Percentiles rank a stretch among this genome's conserved stretches.
phyloP scores from a whole-genome alignment of 2,113 vertebrate species.

The Solea solea region DNA sequence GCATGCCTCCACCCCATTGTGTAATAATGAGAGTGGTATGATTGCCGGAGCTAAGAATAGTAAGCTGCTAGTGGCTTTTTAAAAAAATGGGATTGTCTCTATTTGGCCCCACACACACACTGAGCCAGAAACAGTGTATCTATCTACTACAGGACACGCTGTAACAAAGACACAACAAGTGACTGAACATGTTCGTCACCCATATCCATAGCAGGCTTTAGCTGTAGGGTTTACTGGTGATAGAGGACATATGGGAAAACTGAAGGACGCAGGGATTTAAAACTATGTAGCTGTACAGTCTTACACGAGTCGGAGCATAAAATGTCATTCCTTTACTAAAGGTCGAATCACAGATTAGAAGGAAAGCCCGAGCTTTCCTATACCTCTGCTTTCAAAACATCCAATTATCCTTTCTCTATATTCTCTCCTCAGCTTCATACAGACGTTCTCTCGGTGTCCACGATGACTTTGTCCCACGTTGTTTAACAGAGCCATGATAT shows the following conservation, averaged over 20 bases:
- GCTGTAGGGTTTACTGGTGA: neutral
- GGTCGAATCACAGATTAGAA: constrained; percentile 45
- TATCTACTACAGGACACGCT: constrained; percentile 25
- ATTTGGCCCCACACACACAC: constrained; percentile 42
- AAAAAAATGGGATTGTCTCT: constrained; percentile 39
- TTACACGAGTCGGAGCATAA: neutral
- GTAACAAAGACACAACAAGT: constrained; percentile 19
- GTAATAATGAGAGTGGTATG: constrained; percentile 64
- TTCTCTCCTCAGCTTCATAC: constrained; percentile 2
- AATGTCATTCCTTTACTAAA: constrained; percentile 8
- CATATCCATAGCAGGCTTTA: neutral
- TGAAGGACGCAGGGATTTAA: constrained; percentile 14
- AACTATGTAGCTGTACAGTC: neutral
- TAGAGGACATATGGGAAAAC: constrained; percentile 27
- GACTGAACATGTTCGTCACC: constrained; percentile 4
- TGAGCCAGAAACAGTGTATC: constrained; percentile 27
- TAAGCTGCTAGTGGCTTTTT: constrained; percentile 43
- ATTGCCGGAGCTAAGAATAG: constrained; percentile 72
- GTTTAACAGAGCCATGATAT: constrained; percentile 27
- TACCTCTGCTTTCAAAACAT: constrained; percentile 14
- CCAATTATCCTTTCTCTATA: constrained; percentile 46
- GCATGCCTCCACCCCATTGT: constrained; percentile 54
- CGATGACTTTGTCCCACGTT: constrained; percentile 23
- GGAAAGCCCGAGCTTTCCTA: constrained; percentile 4
- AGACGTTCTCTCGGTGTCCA: neutral